These are phyloP conservation scores for Crossocerus cetratus DNA, from an alignment of 2,888 invertebrate genomes.

Conservation along the genomic window DNA sequence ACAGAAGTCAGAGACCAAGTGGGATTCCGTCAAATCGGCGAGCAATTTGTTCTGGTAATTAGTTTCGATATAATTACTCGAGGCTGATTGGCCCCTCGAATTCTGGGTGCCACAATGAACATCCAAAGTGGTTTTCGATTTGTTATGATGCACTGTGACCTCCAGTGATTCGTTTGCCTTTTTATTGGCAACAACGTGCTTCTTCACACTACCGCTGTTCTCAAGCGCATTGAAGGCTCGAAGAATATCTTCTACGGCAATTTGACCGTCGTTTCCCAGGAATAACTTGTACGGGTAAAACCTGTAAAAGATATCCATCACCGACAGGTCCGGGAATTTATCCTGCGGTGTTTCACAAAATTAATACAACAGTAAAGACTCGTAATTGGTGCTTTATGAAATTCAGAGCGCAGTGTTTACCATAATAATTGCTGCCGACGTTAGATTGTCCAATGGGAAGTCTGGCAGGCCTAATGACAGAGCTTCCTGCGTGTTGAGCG, in stretches of 20 bases:
- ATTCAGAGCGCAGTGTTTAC: conserved; percentile 71
- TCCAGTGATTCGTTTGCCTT: conserved; percentile 72
- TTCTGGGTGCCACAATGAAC: conserved; percentile 66
- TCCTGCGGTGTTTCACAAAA: conserved; percentile 79
- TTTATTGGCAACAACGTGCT: conserved; percentile 63
- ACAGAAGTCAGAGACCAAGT: conserved; percentile 90
- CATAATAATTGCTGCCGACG: conserved; percentile 83
- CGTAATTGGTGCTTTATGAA: too few species aligned
- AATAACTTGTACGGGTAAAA: conserved; percentile 92
- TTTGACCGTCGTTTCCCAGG: conserved; percentile 86
- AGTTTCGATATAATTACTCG: conserved; percentile 82
- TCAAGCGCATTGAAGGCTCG: conserved; percentile 80
- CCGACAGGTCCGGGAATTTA: conserved; percentile 82
- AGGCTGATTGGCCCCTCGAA: conserved; percentile 13
- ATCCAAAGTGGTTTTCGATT: conserved; percentile 56
- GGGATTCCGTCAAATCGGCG: conserved; percentile 87
- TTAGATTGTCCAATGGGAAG: conserved; percentile 91
- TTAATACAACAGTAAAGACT: conserved; percentile 26
- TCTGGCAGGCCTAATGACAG: conserved; percentile 87
- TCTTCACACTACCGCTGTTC: conserved; percentile 29
- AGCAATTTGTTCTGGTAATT: conserved; percentile 88
- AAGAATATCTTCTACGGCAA: conserved; percentile 85
- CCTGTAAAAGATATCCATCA: conserved; percentile 84
- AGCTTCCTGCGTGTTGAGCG: conserved; percentile 88
- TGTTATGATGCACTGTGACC: conserved; percentile 77